Evolutionary conservation across 23 tunicate genomes (phyloP).

Genomic region (Ascidia mentula): DNA sequence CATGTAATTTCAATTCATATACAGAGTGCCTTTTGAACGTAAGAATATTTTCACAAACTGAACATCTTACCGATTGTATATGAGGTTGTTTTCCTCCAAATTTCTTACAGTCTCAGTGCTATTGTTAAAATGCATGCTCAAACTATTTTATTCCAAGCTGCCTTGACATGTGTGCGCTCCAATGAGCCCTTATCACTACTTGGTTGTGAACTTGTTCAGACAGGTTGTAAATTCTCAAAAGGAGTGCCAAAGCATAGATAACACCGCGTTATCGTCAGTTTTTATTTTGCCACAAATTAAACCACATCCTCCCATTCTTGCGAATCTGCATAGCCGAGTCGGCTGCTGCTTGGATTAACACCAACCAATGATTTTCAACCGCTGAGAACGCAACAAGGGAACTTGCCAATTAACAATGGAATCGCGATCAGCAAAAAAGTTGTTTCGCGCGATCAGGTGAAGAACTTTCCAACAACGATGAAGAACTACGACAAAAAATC

Average conservation of each 20-base stretch:
- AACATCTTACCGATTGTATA: no score
- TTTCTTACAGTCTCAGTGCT: background rate
- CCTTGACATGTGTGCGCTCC: no score
- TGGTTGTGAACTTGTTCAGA: background rate
- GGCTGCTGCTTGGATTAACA: background rate
- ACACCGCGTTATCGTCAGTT: background rate
- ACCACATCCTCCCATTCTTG: background rate
- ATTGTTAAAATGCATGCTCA: background rate
- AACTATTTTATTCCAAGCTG: background rate
- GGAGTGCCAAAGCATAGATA: background rate
- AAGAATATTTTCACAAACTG: no score
- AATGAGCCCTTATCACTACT: background rate
- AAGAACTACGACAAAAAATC: background rate
- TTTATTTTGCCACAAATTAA: background rate
- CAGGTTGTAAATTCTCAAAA: background rate
- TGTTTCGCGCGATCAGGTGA: background rate
- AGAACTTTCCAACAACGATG: slow-evolving; percentile 2
- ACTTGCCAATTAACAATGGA: background rate
- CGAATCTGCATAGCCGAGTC: background rate
- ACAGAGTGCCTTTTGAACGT: no score
- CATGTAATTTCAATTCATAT: no score
- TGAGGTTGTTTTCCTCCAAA: background rate
- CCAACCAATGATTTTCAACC: no score
- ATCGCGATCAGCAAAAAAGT: background rate
- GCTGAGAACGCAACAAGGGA: no score